Percentiles rank a stretch among this genome's conserved stretches.
Evolutionary conservation across 1,140 invertebrate species (phyloP).

Genomic region (Nasonia vitripennis): DNA sequence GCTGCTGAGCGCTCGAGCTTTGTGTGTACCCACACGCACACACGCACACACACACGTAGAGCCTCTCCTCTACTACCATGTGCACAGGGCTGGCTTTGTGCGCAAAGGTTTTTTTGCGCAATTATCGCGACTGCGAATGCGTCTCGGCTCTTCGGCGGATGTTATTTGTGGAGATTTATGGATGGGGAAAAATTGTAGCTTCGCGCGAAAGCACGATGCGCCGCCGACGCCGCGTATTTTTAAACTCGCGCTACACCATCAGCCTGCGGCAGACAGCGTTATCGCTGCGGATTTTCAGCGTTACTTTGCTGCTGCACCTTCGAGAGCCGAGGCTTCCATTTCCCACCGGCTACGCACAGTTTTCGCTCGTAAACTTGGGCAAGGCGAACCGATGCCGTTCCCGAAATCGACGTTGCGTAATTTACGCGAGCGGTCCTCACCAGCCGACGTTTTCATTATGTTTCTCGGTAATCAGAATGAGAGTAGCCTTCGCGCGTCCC

Average conservation of each 20-base stretch:
- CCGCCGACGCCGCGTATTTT: neutral
- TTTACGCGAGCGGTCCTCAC: neutral
- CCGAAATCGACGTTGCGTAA: too few relatives aligned
- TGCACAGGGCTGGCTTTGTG: neutral
- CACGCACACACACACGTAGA: neutral
- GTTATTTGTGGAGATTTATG: constrained; percentile 1
- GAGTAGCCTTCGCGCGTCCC: neutral
- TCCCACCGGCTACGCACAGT: too few relatives aligned
- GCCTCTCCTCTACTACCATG: neutral
- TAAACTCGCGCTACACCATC: neutral
- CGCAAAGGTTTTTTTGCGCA: constrained; percentile 6
- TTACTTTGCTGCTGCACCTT: neutral
- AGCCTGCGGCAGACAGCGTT: too few relatives aligned
- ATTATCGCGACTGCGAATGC: constrained; percentile 3
- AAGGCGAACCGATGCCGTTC: too few relatives aligned
- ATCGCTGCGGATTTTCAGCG: neutral
- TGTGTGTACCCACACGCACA: neutral
- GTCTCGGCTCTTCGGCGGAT: neutral
- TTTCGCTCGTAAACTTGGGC: too few relatives aligned
- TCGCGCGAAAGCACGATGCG: neutral
- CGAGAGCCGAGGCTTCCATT: too few relatives aligned
- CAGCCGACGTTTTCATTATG: neutral
- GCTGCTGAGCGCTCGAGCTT: neutral
- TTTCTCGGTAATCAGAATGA: neutral
- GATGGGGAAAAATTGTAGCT: neutral